A percentile compares a stretch with the other conserved stretches of the same genome.
Conservation (phyloP, 2,888 invertebrate species). For the Caenorhabditis sp. region DNA sequence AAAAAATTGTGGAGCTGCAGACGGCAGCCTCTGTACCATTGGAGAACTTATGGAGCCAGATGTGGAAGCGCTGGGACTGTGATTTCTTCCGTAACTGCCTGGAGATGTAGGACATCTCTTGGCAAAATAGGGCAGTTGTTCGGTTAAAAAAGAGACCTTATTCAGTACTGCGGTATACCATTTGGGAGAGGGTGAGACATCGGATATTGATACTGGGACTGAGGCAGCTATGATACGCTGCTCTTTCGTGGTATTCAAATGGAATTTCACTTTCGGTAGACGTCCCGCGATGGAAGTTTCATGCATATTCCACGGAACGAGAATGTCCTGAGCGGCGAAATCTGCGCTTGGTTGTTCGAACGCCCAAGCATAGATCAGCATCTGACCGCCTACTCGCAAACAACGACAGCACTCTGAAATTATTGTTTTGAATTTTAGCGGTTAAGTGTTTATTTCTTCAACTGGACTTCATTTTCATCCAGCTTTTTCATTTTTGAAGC, state of each 20-base stretch:
- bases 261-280: conserved; percentile 72
- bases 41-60: conserved; percentile 5
- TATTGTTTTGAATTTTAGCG: background rate
- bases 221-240: conserved; percentile 74
- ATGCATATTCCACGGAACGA: conserved; percentile 77
- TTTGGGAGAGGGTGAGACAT: conserved; percentile 4
- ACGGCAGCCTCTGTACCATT: conserved; percentile 51
- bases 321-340: conserved; percentile 74
- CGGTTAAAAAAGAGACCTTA: conserved; percentile 35
- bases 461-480: too few relatives aligned
- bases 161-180: conserved; percentile 49
- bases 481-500: too few relatives aligned
- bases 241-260: conserved; percentile 76
- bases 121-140: conserved; percentile 41
- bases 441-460: too few relatives aligned
- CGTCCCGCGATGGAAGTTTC: conserved; percentile 70
- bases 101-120: conserved; percentile 12
- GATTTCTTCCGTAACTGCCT: conserved; percentile 1
- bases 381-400: conserved; percentile 87
- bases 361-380: conserved; percentile 96
- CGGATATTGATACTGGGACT: conserved; percentile 64
- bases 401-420: conserved; percentile 62
- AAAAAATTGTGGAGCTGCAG: conserved; percentile 65
- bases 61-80: conserved; percentile 25
- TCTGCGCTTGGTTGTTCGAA: conserved; percentile 89